Base-by-base conservation (phyloP, 2,888 invertebrate genomes). In the Terebella lapidaria region DNA sequence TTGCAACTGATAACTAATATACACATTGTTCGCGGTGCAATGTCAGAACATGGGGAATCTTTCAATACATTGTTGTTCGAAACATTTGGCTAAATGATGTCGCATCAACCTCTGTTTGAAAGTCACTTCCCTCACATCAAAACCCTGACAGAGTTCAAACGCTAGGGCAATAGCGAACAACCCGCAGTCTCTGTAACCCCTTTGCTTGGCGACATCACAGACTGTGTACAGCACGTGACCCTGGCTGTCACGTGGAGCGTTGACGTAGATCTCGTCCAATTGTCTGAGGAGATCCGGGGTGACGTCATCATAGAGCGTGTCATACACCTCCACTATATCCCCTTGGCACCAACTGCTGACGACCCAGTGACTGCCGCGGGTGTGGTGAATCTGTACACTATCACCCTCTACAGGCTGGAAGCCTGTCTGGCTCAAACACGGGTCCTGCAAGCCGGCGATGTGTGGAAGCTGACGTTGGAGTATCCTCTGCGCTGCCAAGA, bases 401-500 rank as follows among this genome's bases (percentile, higher is more conserved):
- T 35, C 42, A 10, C 42, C n/a, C 10, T 35, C 25, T 18, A 56
- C 46, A n/a, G n/a, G 24, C 5, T 10, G 4, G 51, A 51, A 10
- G 2, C 20, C 22, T 1, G 3, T n/a, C 10, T 5, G 3, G 22
- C 54, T 42, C 25, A 58, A 46, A 42, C 29, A 53, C 53, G 5
- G 53, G 18, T 22, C 27, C 56, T n/a, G 56, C 4, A 56, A 47
- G 4, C 56, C 56, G 4, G 15, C 25, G 26, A 47, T 47, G 4
- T 56, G 5, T 5, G 56, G 56, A 45, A 47, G 25, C 26, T 56
- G 56, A 4, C 47, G 15, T n/a, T 24, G 47, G 5, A 56, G 56
- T 18, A 56, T 24, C 22, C 47, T 56, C 27, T 56, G 56, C 3
- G 56, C 56, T n/a, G 56, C 56, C n/a, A 15, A 56, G 22, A 47